Conservation (phyloP, 2,888 invertebrate species). For the Cryptosula pallasiana region DNA sequence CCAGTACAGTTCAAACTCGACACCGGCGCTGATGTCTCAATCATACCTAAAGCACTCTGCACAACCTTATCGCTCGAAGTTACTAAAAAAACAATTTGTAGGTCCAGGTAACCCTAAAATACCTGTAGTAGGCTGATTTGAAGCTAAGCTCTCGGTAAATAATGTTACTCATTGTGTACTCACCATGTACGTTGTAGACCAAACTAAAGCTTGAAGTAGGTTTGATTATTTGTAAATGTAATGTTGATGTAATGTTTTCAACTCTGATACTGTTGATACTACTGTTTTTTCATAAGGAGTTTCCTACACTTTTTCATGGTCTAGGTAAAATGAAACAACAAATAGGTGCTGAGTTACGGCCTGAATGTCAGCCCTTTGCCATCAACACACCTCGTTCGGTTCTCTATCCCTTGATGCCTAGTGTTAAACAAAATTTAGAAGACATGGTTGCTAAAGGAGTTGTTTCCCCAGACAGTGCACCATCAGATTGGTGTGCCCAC, state of each 20-base stretch:
- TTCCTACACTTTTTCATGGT: not conserved
- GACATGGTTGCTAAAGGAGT: constrained; percentile 3
- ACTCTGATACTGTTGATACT: not conserved
- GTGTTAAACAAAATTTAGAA: not conserved
- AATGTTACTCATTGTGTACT: not conserved
- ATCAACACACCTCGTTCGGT: constrained; percentile 16
- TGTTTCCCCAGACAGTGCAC: not conserved
- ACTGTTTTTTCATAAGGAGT: not conserved
- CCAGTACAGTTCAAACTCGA: constrained; percentile 5
- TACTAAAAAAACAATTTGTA: not conserved
- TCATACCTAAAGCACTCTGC: not conserved
- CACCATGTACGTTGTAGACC: constrained; percentile 8
- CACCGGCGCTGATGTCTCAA: constrained; percentile 1
- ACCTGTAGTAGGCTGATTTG: constrained; percentile 2
- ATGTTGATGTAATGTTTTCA: not conserved
- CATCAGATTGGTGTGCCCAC: not conserved
- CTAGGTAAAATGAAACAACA: not conserved
- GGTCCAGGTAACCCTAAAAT: constrained; percentile 6
- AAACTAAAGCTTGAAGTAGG: not conserved
- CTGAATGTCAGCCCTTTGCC: not conserved
- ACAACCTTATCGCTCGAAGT: not conserved
- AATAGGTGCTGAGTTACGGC: not conserved
- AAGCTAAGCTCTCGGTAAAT: not conserved
- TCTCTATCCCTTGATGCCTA: not conserved
- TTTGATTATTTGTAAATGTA: not conserved